Conservation (phyloP, 2,888 invertebrate species). For the Ichneumon xanthorius region DNA sequence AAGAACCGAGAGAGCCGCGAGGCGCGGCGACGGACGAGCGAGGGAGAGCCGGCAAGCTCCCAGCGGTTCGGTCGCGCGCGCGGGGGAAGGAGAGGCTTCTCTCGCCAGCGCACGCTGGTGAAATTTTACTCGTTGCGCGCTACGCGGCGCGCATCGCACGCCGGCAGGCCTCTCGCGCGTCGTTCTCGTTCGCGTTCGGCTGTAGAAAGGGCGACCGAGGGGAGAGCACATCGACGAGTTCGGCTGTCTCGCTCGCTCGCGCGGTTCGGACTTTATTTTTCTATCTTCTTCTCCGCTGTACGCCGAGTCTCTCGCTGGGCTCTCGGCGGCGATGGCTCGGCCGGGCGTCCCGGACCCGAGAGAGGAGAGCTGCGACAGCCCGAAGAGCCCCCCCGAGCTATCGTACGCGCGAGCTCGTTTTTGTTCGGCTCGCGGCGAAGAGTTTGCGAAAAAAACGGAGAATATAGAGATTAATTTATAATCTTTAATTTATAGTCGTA, state of each 20-base stretch:
- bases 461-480: not conserved
- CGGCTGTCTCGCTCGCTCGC: conserved; percentile 5
- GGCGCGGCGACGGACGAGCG: conserved; percentile 41
- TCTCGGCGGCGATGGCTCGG: conserved; percentile 10
- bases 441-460: not conserved
- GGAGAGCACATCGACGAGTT: conserved; percentile 19
- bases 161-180: conserved; percentile 27
- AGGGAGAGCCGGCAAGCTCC: not conserved
- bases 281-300: not conserved
- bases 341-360: conserved; percentile 10
- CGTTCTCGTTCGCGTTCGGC: conserved; percentile 6
- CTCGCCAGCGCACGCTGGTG: conserved; percentile 6
- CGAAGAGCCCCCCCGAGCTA: not conserved
- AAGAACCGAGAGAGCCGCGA: conserved; percentile 53
- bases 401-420: conserved; percentile 5
- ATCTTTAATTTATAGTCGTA: not conserved
- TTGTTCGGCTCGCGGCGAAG: not conserved
- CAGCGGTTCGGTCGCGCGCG: not conserved
- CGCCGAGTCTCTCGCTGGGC: conserved; percentile 18
- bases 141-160: conserved; percentile 61
- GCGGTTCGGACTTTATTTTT: not conserved
- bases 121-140: conserved; percentile 22
- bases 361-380: conserved; percentile 35
- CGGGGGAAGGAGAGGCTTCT: not conserved
- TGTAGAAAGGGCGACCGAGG: conserved; percentile 3